Base-by-base conservation (phyloP, 1,140 invertebrate species). In the Scaptomyza hsui region DNA sequence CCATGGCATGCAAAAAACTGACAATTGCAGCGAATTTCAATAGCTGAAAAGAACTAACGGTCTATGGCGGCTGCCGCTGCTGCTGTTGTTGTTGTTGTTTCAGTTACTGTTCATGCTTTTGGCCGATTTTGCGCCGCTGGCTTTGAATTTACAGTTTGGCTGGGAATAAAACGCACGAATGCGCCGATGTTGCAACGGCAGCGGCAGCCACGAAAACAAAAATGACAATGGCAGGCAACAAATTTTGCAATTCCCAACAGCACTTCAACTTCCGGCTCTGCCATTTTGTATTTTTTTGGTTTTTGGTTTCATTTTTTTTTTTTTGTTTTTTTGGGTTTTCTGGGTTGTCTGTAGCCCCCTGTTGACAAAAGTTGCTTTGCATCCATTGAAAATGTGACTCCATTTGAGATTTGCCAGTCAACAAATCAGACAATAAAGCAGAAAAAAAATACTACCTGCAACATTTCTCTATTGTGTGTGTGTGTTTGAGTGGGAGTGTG, bases 211-310 rank as follows among this genome's bases (percentile, higher is more conserved):
- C 64, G 70, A 86, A 88, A 81, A 86, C 82, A 81, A 88, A 85
- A 86, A 86, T 86, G 82, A 86, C 81, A 86, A 86, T 86, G 78
- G 81, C 82, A 77, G 82, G 82, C 81, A 81, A 75, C 81, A 86
- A 86, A 86, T 86, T 88, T 83, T 86, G 78, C 74, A 75, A 86
- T 86, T 86, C 81, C 81, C 81, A 86, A 75, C 81, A 86, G 81
- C 82, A 86, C 81, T 86, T 81, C 81, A 81, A 71, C 78, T 81
- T 86, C 81, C 81, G 77, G 73, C 47, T n/a, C 37, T 72, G 70
- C 73, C 74, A 75, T 71, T 77, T 85, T 73, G 26, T 21, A 2
- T 26, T 4, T 13, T 12, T 18, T 13, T 45, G n/a, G n/a, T n/a
- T n/a, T n/a, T n/a, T n/a, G n/a, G n/a, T n/a, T n/a, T n/a, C n/a